Evolutionary conservation across 2,888 invertebrate species (phyloP), one percentile per base, ranked within the genome.

Genomic region (Athalia rosae): DNA sequence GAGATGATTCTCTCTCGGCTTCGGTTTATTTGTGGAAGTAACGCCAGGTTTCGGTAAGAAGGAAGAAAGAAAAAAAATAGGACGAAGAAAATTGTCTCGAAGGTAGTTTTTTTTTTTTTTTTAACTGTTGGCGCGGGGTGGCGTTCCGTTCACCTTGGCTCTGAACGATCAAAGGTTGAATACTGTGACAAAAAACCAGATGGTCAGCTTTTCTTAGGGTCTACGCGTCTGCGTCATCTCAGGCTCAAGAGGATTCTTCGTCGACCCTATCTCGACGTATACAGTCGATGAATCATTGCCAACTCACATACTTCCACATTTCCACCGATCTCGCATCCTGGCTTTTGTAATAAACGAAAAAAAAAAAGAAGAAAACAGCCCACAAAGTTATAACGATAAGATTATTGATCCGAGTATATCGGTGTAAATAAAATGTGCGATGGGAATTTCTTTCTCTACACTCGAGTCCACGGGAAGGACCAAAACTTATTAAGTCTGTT

Each of bases 211-310:
- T 28, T 28, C 28, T n/a, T 53, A n/a, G 3, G 4, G n/a, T 50
- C 11, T 28, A 15, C 48, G 5, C 5, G 71, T 58, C 71, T 71
- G 58, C 71, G 8, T 58, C 71, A 47, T 71, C 9, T 71, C 71
- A 61, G 11, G 15, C 13, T 28, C 28, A 28, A 74, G 61, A 74
- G 61, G 61, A 74, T 61, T 45, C 11, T 41, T 74, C n/a, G 13
- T 8, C n/a, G 53, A 53, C 9, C n/a, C n/a, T n/a, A 41, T 67
- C 28, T 28, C 67, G 48, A 8, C 48, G 15, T 47, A 43, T 62
- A 66, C 28, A 47, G 8, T 47, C 13, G 64, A 64, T 28, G 62
- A 62, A 41, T 28, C 4, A 43, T 28, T n/a, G 9, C n/a, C 41
- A 7, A 43, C 5, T 41, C 43, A 62, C 43, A 43, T 3, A 62